A percentile compares a stretch with the other conserved stretches of the same genome.
These are phyloP conservation scores for Rallus limicola DNA, from an alignment of 2,113 vertebrate species.

Conservation along the genomic window DNA sequence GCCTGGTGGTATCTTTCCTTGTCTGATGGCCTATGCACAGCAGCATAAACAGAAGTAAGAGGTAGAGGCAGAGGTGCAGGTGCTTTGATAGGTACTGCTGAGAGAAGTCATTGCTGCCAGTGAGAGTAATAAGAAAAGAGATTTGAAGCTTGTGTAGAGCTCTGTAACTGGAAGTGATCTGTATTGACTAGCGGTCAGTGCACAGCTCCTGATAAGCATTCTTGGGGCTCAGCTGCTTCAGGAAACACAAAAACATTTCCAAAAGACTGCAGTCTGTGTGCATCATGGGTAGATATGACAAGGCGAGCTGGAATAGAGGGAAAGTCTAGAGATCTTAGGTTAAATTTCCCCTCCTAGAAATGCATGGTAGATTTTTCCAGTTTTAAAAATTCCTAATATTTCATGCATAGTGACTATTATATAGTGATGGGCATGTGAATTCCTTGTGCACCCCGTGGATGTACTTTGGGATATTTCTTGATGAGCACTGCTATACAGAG, in stretches of 20 bases:
- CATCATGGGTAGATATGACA: not conserved
- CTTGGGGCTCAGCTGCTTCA: not conserved
- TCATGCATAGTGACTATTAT: not conserved
- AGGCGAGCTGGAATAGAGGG: not conserved
- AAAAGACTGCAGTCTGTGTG: not conserved
- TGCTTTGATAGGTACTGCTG: not conserved
- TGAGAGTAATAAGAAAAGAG: not conserved
- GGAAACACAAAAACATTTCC: not conserved
- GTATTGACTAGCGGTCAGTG: not conserved
- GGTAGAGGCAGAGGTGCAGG: not conserved
- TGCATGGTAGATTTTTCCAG: not conserved
- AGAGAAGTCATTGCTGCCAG: not conserved
- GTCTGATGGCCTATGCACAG: not conserved
- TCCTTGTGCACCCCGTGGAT: not conserved
- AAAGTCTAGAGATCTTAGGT: not conserved
- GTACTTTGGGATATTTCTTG: not conserved
- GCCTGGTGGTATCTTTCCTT: not conserved
- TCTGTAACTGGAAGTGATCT: not conserved
- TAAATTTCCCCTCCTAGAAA: not conserved
- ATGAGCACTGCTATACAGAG: not conserved
- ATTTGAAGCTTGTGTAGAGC: not conserved
- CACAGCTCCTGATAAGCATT: not conserved
- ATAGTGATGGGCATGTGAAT: not conserved
- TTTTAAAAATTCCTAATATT: not conserved
- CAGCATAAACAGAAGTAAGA: not conserved